Evolutionary conservation across 2,888 invertebrate genomes (phyloP), one percentile per base, ranked within the genome.

Genomic region (Agriopis aurantiaria): DNA sequence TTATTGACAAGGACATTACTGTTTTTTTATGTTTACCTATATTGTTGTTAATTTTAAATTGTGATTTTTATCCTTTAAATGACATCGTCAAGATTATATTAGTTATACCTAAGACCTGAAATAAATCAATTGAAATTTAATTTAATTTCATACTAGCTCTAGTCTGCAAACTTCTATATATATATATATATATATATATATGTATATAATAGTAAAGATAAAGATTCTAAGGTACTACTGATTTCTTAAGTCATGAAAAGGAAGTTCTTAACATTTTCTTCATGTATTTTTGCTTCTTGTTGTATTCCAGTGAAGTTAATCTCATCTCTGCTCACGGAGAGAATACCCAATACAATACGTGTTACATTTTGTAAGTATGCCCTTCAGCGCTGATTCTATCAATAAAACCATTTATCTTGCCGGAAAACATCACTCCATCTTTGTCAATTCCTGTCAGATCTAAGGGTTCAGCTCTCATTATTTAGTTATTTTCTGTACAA

Each of bases 111-210:
- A 23, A 23, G 17, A 23, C 17, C 17, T 2, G 17, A 23, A 23
- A 23, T 23, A 23, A 23, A 23, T 23, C 1, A 23, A 23, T 23
- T 23, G 17, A 23, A 23, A 23, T 23, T 69, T 68, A 41, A 8
- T 41, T 62, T 57, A 67, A 71, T 67, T 64, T 65, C 52, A 66
- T 64, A 68, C 68, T 43, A 70, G 67, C 64, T 40, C 23, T 48
- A 55, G 60, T 55, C 55, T 55, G 51, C 45, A 53, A 65, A 66
- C 49, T 68, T 43, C n/a, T 61, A 23, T 33, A 33, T 33, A n/a
- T n/a, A n/a, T n/a, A n/a, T n/a, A n/a, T n/a, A n/a, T n/a, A n/a
- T n/a, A n/a, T n/a, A n/a, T n/a, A n/a, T n/a, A n/a, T n/a, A n/a
- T n/a, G n/a, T n/a, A n/a, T 23, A 23, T n/a, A 23, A 23, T 23